A percentile compares a stretch with the other conserved stretches of the same genome.
Evolutionary conservation across 2,797 vertebrate species (phyloP).

Genomic region (Pagetopsis macropterus): DNA sequence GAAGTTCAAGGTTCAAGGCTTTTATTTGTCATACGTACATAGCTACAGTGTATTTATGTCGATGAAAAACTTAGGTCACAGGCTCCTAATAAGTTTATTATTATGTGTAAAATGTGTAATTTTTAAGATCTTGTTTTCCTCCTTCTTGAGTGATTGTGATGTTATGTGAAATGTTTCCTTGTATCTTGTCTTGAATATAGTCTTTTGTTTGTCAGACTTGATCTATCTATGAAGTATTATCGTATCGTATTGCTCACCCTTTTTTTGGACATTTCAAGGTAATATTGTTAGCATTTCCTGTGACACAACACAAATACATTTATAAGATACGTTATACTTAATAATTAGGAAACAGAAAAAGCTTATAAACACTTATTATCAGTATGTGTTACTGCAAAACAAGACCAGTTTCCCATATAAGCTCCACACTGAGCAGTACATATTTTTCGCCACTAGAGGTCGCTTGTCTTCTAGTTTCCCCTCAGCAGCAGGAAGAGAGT

Average conservation of each 20-base stretch:
- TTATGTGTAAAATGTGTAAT: no score
- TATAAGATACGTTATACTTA: neutral
- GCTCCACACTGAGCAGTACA: neutral
- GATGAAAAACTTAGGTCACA: no score
- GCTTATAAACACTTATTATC: neutral
- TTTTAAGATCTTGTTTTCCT: neutral
- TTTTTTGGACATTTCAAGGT: neutral
- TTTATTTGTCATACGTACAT: no score
- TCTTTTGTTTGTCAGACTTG: no score
- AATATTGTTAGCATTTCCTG: neutral
- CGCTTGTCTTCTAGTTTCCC: conserved; percentile 11
- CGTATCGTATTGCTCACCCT: neutral
- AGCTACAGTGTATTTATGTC: no score
- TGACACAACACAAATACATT: neutral
- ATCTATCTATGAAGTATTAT: no score
- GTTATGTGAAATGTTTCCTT: no score
- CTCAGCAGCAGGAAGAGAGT: neutral
- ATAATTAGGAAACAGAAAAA: no score
- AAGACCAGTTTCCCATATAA: no score
- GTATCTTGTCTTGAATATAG: no score
- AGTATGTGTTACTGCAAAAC: neutral
- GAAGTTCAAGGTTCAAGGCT: no score
- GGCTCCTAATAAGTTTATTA: no score
- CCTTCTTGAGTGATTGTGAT: neutral
- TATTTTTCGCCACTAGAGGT: conserved; percentile 43